These are phyloP conservation scores for Dendropsophus ebraccatus DNA, from an alignment of 2,113 vertebrate species.

Conservation along the genomic window DNA sequence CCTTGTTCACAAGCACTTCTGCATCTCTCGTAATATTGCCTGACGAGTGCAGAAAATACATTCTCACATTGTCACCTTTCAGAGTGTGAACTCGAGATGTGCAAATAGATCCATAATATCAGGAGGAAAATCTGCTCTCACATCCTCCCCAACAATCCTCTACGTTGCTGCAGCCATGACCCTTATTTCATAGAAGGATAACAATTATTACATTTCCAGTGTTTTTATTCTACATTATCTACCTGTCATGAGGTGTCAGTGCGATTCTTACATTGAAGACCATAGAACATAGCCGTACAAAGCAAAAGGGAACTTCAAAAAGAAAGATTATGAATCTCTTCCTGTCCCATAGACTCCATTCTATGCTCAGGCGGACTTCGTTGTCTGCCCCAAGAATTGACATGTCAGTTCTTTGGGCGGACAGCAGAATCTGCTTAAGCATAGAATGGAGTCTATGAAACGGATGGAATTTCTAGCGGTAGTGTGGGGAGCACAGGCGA, in stretches of 20 bases:
- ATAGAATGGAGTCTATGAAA: no score
- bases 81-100: constrained; percentile 32
- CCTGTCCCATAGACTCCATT: no score
- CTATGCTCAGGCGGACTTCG: no score
- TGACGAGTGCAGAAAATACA: constrained; percentile 3
- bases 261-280: neutral
- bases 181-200: neutral
- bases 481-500: no score
- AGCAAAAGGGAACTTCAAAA: neutral
- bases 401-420: no score
- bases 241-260: neutral
- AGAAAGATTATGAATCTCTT: neutral
- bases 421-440: no score
- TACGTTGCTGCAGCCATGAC: neutral
- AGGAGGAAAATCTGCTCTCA: neutral
- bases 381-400: no score
- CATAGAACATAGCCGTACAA: no score
- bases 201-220: neutral
- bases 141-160: neutral
- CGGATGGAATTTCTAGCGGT: no score
- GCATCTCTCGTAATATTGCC: neutral
- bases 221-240: neutral
- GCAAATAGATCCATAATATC: constrained; percentile 24
- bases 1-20: neutral
- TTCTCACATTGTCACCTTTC: constrained; percentile 39